phyloP scores from a whole-genome alignment of 2,797 vertebrate genomes.

The Gallinago nigripennis region DNA sequence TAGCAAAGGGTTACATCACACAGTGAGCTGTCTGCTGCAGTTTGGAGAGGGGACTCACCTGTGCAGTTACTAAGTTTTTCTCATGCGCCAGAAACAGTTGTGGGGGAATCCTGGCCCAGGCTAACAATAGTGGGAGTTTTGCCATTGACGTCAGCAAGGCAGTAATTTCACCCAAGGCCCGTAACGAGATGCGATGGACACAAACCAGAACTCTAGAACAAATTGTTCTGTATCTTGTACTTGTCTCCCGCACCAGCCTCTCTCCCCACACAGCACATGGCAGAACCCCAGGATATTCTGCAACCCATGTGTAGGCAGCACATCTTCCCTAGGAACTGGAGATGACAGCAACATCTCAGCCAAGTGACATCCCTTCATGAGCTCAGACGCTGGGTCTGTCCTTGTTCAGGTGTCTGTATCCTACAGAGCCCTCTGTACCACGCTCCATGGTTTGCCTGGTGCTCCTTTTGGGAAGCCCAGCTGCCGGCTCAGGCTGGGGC shows the following conservation, averaged over 20 bases:
- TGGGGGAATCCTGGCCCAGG: not conserved
- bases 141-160: not conserved
- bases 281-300: not conserved
- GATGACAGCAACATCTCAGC: not conserved
- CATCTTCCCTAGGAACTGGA: not conserved
- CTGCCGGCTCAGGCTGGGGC: not conserved
- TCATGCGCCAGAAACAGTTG: not conserved
- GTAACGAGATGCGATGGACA: not conserved
- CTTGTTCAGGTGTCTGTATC: not conserved
- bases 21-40: not conserved
- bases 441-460: accelerated
- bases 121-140: not conserved
- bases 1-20: not conserved
- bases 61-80: not conserved
- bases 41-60: not conserved
- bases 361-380: not conserved
- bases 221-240: not conserved
- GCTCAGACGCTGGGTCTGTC: accelerated
- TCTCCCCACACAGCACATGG: not conserved
- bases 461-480: not conserved
- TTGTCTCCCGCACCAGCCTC: not conserved
- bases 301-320: accelerated
- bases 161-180: not conserved
- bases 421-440: not conserved
- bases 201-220: not conserved